Percentiles rank a stretch among this genome's conserved stretches.
Conservation (phyloP, 2,113 vertebrate species). For the Sporophila hypoxantha region DNA sequence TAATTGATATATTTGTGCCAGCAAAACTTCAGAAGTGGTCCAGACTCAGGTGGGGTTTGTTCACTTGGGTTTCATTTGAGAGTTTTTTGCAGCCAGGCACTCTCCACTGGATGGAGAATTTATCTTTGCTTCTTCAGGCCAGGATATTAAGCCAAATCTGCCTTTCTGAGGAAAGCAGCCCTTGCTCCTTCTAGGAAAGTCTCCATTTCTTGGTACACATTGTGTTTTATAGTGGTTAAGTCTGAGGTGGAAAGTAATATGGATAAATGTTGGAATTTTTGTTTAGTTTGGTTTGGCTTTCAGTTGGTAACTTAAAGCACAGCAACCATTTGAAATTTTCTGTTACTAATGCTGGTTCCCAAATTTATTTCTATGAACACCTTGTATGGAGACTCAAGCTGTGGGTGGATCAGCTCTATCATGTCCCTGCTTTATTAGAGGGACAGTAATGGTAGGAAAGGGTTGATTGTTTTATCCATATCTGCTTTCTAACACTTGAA, state of each 20-base stretch:
- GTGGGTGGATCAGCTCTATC: not conserved
- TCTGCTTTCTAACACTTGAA: not conserved
- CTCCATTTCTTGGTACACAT: not conserved
- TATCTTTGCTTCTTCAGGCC: not conserved
- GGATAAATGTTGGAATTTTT: not conserved
- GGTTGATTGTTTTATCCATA: not conserved
- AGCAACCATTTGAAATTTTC: not conserved
- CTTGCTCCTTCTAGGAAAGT: not conserved
- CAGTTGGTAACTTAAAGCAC: not conserved
- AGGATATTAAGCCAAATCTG: not conserved
- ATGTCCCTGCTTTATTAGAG: not conserved
- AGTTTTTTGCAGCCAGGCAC: not conserved
- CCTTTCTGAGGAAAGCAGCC: not conserved
- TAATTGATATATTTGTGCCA: not conserved
- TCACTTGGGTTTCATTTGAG: not conserved
- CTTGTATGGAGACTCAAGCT: not conserved
- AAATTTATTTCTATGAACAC: not conserved
- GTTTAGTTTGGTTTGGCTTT: not conserved
- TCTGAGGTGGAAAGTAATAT: not conserved
- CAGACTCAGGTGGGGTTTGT: not conserved
- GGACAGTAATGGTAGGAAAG: not conserved
- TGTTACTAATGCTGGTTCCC: not conserved
- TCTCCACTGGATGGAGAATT: not conserved
- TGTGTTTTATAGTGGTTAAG: not conserved
- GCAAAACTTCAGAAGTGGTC: not conserved